phyloP scores from a whole-genome alignment of 1,140 invertebrate species.

The Scaptomyza graminum region DNA sequence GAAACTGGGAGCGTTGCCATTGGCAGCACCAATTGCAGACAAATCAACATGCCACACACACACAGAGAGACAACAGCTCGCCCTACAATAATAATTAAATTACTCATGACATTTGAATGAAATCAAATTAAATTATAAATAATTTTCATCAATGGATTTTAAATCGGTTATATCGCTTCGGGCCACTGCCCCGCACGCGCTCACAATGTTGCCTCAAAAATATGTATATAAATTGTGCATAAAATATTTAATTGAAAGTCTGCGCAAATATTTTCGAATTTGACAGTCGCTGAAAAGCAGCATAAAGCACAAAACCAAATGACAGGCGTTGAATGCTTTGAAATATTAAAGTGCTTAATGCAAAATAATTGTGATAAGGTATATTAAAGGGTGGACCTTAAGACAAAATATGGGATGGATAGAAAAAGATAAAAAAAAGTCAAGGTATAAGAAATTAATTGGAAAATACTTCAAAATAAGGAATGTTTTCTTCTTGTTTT shows the following conservation, averaged over 20 bases:
- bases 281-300: constrained; percentile 28
- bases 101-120: constrained; percentile 64
- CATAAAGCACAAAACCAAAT: constrained; percentile 7
- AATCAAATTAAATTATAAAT: constrained; percentile 63
- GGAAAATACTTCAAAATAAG: too few relatives aligned
- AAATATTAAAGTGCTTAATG: constrained; percentile 5
- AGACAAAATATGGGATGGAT: too few relatives aligned
- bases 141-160: constrained; percentile 10
- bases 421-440: too few relatives aligned
- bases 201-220: constrained; percentile 4
- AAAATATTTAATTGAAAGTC: constrained; percentile 39
- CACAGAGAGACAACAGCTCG: constrained; percentile 14
- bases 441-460: too few relatives aligned
- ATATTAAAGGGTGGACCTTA: too few relatives aligned
- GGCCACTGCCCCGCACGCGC: not conserved
- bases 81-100: constrained; percentile 60
- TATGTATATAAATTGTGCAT: constrained; percentile 19
- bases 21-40: not conserved
- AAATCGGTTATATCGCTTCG: constrained; percentile 1
- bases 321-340: constrained; percentile 8
- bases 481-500: too few relatives aligned
- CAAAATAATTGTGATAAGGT: too few relatives aligned
- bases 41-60: not conserved
- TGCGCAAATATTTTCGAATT: constrained; percentile 14
- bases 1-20: not conserved